Percentiles rank a stretch among this genome's conserved stretches.
Conservation (phyloP, 2,888 invertebrate species). For the Pterostichus madidus region DNA sequence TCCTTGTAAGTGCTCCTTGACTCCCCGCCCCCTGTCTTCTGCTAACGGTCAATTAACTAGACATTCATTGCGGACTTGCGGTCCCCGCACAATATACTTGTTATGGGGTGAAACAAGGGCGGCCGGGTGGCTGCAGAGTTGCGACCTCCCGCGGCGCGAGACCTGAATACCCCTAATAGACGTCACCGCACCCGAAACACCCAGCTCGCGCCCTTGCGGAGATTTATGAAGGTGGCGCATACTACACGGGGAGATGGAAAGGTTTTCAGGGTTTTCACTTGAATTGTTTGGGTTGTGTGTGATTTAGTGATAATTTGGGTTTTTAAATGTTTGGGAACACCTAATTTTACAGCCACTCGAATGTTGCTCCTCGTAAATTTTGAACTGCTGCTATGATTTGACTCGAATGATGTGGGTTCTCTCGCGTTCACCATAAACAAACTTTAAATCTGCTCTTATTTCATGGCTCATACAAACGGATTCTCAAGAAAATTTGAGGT, state of each 20-base stretch:
- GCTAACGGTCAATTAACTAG: slow-evolving; percentile 75
- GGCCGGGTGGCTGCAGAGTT: background rate
- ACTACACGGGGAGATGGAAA: slow-evolving; percentile 67
- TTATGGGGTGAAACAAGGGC: slow-evolving; percentile 66
- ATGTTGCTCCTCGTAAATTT: slow-evolving; percentile 43
- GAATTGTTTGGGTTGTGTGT: slow-evolving; percentile 35
- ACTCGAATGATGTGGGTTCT: background rate
- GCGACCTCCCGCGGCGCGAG: slow-evolving; percentile 25
- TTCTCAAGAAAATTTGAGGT: too few species aligned
- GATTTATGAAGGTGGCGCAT: slow-evolving; percentile 72
- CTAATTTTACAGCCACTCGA: slow-evolving; percentile 39
- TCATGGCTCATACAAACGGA: too few species aligned
- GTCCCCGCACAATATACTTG: slow-evolving; percentile 73
- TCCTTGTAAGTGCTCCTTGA: slow-evolving; percentile 33
- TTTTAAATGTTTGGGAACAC: slow-evolving; percentile 50
- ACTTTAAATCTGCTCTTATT: too few species aligned
- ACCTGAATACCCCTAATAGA: slow-evolving; percentile 64
- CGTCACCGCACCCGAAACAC: slow-evolving; percentile 70
- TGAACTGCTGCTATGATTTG: background rate
- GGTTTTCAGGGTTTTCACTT: slow-evolving; percentile 70
- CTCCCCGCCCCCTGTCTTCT: slow-evolving; percentile 65
- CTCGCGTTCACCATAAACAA: too few species aligned
- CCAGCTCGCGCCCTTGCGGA: slow-evolving; percentile 51
- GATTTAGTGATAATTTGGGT: slow-evolving; percentile 50
- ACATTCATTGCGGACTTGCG: slow-evolving; percentile 73